Percentiles rank a stretch among this genome's conserved stretches.
Conservation (phyloP, 1,140 invertebrate species). For the Lamellibrachia luymesi region DNA sequence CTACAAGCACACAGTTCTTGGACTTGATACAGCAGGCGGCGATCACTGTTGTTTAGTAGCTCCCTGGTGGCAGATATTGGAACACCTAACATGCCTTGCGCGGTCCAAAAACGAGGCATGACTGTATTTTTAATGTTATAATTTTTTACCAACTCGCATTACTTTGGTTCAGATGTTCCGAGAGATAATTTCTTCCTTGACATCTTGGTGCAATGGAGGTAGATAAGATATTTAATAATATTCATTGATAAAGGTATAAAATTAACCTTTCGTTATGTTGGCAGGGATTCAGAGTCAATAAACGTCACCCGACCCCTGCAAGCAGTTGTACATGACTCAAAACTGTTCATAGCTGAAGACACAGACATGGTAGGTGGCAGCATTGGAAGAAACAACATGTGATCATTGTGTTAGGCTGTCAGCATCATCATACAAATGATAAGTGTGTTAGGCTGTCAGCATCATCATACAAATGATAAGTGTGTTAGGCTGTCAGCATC, state of each 20-base stretch:
- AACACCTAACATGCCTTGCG: too few species aligned
- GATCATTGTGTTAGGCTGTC: too few species aligned
- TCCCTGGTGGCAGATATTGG: too few species aligned
- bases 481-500: too few species aligned
- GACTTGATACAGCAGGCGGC: too few species aligned
- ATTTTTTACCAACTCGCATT: not conserved
- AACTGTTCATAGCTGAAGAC: slow-evolving; percentile 66
- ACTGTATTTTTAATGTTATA: too few species aligned
- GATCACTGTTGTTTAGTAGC: too few species aligned
- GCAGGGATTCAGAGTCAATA: slow-evolving; percentile 59
- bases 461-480: too few species aligned
- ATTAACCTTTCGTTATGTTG: not conserved
- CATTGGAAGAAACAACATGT: not conserved
- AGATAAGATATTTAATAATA: not conserved
- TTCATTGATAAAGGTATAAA: not conserved
- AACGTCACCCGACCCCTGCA: slow-evolving; percentile 92
- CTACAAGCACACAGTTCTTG: too few species aligned
- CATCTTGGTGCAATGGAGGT: not conserved
- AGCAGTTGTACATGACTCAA: slow-evolving; percentile 88
- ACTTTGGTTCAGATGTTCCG: not conserved
- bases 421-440: too few species aligned
- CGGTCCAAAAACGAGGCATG: too few species aligned
- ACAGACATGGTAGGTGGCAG: not conserved
- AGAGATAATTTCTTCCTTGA: not conserved
- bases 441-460: too few species aligned